Conservation (phyloP, 2,113 vertebrate species). For the Murina feae region DNA sequence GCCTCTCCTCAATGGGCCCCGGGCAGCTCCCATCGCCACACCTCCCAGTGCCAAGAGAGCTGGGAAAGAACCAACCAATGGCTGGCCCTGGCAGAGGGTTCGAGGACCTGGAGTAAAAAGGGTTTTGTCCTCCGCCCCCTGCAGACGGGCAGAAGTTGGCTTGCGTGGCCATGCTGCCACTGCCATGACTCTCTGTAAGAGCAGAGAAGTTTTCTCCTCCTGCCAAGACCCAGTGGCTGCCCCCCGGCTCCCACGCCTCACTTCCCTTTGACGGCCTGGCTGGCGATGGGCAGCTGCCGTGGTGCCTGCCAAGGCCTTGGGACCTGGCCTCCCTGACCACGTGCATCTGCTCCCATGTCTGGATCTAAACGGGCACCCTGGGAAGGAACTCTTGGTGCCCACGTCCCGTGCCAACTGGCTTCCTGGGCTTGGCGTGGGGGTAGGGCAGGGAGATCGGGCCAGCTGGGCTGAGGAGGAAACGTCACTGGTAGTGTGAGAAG, state of each 20-base stretch:
- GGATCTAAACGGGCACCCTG: background rate
- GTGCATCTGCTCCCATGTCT: background rate
- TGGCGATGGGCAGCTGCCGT: background rate
- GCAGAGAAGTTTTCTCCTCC: constrained; percentile 40
- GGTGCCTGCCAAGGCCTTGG: constrained; percentile 41
- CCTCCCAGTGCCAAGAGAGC: constrained; percentile 15
- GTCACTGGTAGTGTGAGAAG: background rate
- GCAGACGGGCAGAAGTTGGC: constrained; percentile 58
- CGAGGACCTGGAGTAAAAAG: constrained; percentile 34
- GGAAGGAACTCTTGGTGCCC: constrained; percentile 8
- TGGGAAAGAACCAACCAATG: constrained; percentile 43
- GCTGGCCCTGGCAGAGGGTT: constrained; percentile 47
- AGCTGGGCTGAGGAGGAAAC: background rate
- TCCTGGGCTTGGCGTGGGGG: background rate
- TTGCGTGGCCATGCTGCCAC: background rate
- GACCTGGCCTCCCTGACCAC: background rate
- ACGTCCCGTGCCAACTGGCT: background rate
- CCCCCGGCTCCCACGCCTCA: constrained; percentile 53
- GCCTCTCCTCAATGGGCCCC: constrained; percentile 11
- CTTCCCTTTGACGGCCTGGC: constrained; percentile 35
- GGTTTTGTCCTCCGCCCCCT: constrained; percentile 45
- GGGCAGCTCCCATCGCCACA: background rate
- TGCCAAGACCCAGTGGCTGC: constrained; percentile 58
- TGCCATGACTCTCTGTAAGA: constrained; percentile 30
- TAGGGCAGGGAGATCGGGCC: background rate